Base-by-base conservation (phyloP, 2,888 invertebrate species). In the Petrophora chlorosata region DNA sequence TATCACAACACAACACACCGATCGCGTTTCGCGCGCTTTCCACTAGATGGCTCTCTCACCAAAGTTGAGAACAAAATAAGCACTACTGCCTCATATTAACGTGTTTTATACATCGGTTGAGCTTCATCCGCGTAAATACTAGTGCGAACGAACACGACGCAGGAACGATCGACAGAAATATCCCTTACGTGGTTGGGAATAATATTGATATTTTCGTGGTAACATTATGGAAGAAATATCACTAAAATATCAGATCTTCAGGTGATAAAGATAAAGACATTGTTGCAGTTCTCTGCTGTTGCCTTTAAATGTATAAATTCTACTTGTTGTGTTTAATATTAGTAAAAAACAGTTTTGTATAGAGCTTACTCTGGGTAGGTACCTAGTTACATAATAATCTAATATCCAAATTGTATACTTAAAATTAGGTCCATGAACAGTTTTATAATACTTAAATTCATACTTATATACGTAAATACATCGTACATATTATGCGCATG, bases 21-120 rank as follows among this genome's bases (percentile, higher is more conserved):
- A 67, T 70, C 70, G 53, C 69, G 76, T 73, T 89, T 81, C 67
- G 54, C 74, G 66, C 71, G 75, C 58, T 62, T 65, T 54, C 60
- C 88, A 86, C 79, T 88, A 90, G 90, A 90, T 90, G 90, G 88
- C 90, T 79, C 89, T 88, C 86, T 79, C 81, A 68, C 87, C 76
- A 84, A 85, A 74, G 90, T 79, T 85, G 81, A 69, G 82, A 82
- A 78, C 80, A 73, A 89, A 91, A 89, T 90, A 90, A 86, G 82
- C 86, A 74, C 63, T 79, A 78, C 78, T 79, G 83, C 80, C 77
- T 85, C 80, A 75, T 76, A 61, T 84, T 82, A 84, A 79, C 87
- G 87, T 82, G 88, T 91, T 91, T 89, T 91, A 91, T 90, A 91
- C 83, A 79, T 70, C 76, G 74, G 73, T 70, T 73, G 79, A 75